Percentiles rank a stretch among this genome's conserved stretches.
Conservation (phyloP, 2,113 vertebrate species). For the Bujurquina vittata region DNA sequence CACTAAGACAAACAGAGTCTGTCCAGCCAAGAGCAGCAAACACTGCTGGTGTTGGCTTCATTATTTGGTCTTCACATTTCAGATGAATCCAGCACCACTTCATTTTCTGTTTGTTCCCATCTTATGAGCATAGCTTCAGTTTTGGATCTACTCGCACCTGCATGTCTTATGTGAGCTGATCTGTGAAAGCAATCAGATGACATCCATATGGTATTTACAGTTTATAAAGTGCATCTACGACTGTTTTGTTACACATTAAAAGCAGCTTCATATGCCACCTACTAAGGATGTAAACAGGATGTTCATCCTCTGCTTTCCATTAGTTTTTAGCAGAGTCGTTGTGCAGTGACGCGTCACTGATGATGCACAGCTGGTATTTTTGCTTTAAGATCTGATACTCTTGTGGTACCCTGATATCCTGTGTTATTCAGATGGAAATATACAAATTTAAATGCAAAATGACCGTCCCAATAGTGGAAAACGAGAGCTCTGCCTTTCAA, state of each 20-base stretch:
- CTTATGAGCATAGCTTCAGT: conserved; percentile 19
- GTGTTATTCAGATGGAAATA: not conserved
- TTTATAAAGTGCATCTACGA: not conserved
- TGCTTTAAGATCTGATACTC: not conserved
- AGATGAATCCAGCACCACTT: conserved; percentile 54
- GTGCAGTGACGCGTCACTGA: not conserved
- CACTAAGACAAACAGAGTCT: conserved; percentile 89
- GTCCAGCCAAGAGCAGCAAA: conserved; percentile 89
- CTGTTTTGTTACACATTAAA: not conserved
- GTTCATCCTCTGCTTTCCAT: not conserved
- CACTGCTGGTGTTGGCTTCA: conserved; percentile 77
- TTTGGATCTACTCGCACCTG: conserved; percentile 6
- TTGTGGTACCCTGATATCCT: not conserved
- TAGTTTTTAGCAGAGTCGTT: not conserved
- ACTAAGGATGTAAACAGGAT: not conserved
- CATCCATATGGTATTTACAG: not conserved
- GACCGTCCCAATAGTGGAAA: not conserved
- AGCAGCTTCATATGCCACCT: not conserved
- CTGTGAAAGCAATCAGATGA: not conserved
- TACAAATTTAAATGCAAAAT: not conserved
- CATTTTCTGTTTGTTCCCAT: conserved; percentile 53
- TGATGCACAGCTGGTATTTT: not conserved
- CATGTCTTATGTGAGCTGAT: not conserved
- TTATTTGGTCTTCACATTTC: conserved; percentile 76
- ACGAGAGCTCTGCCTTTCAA: not conserved